phyloP scores from a whole-genome alignment of 2,888 invertebrate species.

The Acanthoscelides obtectus region DNA sequence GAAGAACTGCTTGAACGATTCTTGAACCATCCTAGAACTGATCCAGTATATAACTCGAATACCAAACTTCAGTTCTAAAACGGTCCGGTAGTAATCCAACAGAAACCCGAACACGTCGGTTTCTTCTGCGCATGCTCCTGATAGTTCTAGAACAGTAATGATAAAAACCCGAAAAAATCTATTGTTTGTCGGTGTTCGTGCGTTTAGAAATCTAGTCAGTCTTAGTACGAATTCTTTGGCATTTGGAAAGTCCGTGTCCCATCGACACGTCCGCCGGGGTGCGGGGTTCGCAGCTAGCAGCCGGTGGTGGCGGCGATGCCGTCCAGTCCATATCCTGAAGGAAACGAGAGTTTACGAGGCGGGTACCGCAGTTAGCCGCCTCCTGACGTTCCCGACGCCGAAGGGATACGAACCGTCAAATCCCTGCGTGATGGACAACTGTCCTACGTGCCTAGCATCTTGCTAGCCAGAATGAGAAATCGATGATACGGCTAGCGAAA shows the following conservation, averaged over 20 bases:
- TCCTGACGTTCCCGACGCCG: too few species aligned
- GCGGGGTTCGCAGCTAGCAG: neutral
- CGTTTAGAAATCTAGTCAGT: neutral
- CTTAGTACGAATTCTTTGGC: neutral
- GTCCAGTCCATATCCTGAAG: slow-evolving; percentile 35
- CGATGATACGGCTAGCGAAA: neutral
- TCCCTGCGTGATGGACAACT: slow-evolving; percentile 41
- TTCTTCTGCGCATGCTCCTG: too few species aligned
- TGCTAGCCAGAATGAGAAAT: neutral
- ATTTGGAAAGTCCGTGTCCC: neutral
- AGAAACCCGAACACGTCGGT: too few species aligned
- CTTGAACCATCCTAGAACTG: too few species aligned
- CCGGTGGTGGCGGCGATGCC: neutral
- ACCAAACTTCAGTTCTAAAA: too few species aligned
- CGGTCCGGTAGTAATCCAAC: too few species aligned
- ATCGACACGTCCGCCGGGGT: neutral
- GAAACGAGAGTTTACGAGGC: slow-evolving; percentile 47
- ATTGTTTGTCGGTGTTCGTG: too few species aligned
- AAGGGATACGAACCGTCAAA: slow-evolving; percentile 42
- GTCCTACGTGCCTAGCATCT: slow-evolving; percentile 36
- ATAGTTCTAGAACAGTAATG: too few species aligned
- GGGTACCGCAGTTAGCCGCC: slow-evolving; percentile 33
- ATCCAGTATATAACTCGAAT: too few species aligned
- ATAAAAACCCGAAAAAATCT: too few species aligned
- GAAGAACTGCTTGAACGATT: too few species aligned